These are phyloP conservation scores for Heliconius hewitsoni DNA, from an alignment of 1,140 invertebrate genomes.

Conservation along the genomic window DNA sequence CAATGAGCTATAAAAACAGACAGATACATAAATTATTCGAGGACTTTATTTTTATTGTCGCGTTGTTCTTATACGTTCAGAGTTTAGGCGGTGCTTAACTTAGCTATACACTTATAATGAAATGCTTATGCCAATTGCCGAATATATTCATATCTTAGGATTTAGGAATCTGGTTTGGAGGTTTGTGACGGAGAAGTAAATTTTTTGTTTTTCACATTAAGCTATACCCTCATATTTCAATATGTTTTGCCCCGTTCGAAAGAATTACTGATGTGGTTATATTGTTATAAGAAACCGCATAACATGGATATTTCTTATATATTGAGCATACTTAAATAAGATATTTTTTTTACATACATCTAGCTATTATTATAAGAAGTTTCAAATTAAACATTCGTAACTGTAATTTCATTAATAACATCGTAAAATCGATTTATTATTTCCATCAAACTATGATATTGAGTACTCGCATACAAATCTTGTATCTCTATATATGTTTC, in stretches of 20 bases:
- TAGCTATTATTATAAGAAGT: too few relatives aligned
- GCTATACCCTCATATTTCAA: constrained; percentile 68
- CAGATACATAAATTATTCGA: constrained; percentile 37
- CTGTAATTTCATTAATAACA: too few relatives aligned
- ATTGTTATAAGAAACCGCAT: constrained; percentile 47
- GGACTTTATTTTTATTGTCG: constrained; percentile 15
- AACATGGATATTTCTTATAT: background rate
- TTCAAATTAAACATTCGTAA: too few relatives aligned
- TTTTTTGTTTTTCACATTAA: constrained; percentile 57
- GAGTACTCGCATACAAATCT: too few relatives aligned
- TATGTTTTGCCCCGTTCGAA: constrained; percentile 50
- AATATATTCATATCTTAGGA: background rate
- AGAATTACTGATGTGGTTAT: constrained; percentile 53
- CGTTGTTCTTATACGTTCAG: constrained; percentile 6
- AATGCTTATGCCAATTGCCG: background rate
- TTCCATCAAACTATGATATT: too few relatives aligned
- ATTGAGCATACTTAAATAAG: background rate
- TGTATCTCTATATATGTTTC: background rate
- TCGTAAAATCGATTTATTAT: too few relatives aligned
- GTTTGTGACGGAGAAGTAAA: constrained; percentile 38
- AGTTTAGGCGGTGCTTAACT: background rate
- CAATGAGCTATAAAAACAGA: constrained; percentile 49
- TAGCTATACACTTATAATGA: background rate
- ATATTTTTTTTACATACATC: background rate
- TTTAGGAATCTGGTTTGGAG: background rate